These are phyloP conservation scores for Cheiracanthium punctorium DNA, from an alignment of 2,888 invertebrate species.

Conservation along the genomic window DNA sequence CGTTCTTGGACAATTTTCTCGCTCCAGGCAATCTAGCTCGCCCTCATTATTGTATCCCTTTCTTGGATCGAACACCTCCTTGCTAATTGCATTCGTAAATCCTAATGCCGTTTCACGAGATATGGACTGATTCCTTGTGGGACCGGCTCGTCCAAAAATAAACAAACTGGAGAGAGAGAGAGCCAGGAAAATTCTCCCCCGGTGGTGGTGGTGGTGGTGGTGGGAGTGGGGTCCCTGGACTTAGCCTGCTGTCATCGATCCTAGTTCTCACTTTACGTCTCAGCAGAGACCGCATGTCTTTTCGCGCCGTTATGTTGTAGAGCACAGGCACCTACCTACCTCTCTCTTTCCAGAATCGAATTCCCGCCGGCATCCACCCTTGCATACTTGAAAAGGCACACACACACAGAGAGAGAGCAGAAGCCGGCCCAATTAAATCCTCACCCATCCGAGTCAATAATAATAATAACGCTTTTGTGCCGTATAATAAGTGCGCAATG, in stretches of 20 bases:
- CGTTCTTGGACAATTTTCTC: slow-evolving; percentile 5
- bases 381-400: slow-evolving; percentile 64
- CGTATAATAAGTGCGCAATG: slow-evolving; percentile 67
- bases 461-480: slow-evolving; percentile 61
- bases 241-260: neutral
- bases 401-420: no score
- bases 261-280: neutral
- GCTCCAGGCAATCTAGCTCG: neutral
- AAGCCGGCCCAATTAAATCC: slow-evolving; percentile 61
- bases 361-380: slow-evolving; percentile 23
- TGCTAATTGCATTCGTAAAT: slow-evolving; percentile 7
- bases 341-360: slow-evolving; percentile 38
- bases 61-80: neutral
- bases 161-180: neutral
- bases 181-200: neutral
- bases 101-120: slow-evolving; percentile 1
- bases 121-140: neutral
- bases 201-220: neutral
- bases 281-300: slow-evolving; percentile 41
- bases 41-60: neutral
- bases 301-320: no score
- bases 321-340: neutral
- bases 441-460: slow-evolving; percentile 28
- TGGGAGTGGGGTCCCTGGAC: neutral
- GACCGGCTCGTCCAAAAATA: neutral